phyloP scores from a whole-genome alignment of 2,113 vertebrate genomes.

The Eretmochelys imbricata region DNA sequence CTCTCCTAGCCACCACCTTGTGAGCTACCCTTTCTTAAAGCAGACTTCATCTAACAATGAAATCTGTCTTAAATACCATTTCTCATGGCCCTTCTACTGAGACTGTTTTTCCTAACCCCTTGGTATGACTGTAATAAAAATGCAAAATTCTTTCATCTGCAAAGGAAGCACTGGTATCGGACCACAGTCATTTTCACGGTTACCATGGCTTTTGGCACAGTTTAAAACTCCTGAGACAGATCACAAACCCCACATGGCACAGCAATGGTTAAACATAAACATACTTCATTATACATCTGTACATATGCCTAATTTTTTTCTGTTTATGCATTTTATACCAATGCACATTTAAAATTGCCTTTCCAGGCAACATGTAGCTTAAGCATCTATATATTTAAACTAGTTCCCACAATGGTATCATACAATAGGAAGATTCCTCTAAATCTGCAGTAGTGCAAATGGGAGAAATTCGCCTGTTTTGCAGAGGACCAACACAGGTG shows the following conservation, averaged over 20 bases:
- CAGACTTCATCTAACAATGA: not conserved
- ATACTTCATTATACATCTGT: not conserved
- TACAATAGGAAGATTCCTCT: not conserved
- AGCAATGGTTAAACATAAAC: not conserved
- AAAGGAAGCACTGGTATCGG: not conserved
- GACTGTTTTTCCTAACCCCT: not conserved
- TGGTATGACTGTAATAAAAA: not conserved
- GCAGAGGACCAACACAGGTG: not conserved
- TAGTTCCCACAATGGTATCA: not conserved
- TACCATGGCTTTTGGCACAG: not conserved
- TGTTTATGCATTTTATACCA: not conserved
- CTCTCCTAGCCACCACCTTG: not conserved
- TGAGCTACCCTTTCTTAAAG: not conserved
- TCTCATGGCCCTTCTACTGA: not conserved
- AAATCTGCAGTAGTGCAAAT: not conserved
- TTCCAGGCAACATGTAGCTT: not conserved
- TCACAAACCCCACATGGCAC: not conserved
- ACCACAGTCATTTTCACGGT: not conserved
- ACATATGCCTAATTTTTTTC: rapidly evolving
- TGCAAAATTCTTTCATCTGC: not conserved
- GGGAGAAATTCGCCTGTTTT: not conserved
- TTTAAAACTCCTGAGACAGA: not conserved
- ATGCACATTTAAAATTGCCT: not conserved
- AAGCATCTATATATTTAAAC: not conserved
- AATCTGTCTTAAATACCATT: not conserved